Conservation (phyloP, 2,113 vertebrate species). For the Illadopsis cleaveri region DNA sequence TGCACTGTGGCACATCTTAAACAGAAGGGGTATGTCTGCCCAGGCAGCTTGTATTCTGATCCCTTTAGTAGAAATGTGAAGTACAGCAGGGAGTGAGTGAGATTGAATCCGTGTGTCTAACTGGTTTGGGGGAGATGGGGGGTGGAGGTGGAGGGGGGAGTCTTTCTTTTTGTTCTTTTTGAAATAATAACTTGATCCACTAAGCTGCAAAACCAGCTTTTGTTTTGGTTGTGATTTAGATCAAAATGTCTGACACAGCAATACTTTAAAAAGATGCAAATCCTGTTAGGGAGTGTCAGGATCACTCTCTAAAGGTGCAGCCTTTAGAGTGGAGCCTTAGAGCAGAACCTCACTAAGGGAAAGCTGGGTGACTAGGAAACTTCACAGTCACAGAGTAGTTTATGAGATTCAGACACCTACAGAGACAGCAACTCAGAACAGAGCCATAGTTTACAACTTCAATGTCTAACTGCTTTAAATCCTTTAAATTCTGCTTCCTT, state of each 20-base stretch:
- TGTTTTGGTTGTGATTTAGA: not conserved
- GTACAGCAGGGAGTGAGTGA: accelerated
- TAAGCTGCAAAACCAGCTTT: not conserved
- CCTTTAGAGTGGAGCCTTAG: too few species aligned
- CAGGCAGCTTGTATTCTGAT: not conserved
- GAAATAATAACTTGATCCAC: not conserved
- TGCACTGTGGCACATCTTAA: not conserved
- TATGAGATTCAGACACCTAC: not conserved
- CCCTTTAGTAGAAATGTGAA: not conserved
- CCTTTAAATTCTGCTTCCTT: not conserved
- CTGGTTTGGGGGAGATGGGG: not conserved
- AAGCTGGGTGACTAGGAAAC: not conserved
- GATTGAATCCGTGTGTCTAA: not conserved
- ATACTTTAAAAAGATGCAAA: not conserved
- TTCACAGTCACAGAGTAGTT: not conserved
- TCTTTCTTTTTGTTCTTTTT: not conserved
- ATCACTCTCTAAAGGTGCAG: not conserved
- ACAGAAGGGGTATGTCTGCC: not conserved
- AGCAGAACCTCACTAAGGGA: not conserved
- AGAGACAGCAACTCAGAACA: not conserved
- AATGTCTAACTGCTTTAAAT: not conserved
- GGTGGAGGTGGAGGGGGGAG: too few species aligned
- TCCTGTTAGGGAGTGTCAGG: not conserved
- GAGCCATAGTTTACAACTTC: not conserved
- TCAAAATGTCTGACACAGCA: not conserved